Conservation (phyloP, 2,888 invertebrate genomes). For the Altica lythri region DNA sequence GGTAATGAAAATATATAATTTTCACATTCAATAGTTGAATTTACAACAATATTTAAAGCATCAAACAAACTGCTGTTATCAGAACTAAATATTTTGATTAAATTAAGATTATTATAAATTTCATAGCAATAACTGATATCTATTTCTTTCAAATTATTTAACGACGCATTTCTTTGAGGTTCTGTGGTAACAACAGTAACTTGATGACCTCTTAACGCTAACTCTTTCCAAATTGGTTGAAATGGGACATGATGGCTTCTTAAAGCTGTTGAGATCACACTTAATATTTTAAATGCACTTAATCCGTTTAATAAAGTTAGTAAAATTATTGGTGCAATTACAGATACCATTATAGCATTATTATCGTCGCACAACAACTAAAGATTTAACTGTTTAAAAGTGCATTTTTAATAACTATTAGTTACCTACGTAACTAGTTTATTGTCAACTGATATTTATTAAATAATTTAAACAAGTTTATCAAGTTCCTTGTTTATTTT, state of each 20-base stretch:
- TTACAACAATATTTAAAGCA: conserved; percentile 28
- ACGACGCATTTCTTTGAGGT: conserved; percentile 53
- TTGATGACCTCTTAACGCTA: conserved; percentile 59
- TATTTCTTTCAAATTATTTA: conserved; percentile 55
- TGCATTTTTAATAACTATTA: too few species aligned
- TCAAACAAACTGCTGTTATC: conserved; percentile 32
- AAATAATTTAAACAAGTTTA: too few species aligned
- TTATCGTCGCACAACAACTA: too few species aligned
- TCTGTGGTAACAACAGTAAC: conserved; percentile 56
- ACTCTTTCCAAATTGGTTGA: conserved; percentile 55
- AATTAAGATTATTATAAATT: conserved; percentile 33
- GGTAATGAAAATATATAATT: conserved; percentile 39
- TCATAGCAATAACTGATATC: conserved; percentile 52
- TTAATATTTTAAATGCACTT: conserved; percentile 38
- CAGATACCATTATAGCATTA: too few species aligned
- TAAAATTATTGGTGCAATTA: too few species aligned
- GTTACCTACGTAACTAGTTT: too few species aligned
- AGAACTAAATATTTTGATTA: conserved; percentile 27
- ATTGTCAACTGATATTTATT: too few species aligned
- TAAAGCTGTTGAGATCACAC: conserved; percentile 39
- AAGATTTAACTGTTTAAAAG: too few species aligned
- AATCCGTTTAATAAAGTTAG: neutral
- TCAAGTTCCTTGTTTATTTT: too few species aligned
- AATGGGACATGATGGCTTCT: conserved; percentile 59
- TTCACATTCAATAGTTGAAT: conserved; percentile 30